phyloP scores from a whole-genome alignment of 2,888 invertebrate genomes.

The Sinhomidia bicolor region DNA sequence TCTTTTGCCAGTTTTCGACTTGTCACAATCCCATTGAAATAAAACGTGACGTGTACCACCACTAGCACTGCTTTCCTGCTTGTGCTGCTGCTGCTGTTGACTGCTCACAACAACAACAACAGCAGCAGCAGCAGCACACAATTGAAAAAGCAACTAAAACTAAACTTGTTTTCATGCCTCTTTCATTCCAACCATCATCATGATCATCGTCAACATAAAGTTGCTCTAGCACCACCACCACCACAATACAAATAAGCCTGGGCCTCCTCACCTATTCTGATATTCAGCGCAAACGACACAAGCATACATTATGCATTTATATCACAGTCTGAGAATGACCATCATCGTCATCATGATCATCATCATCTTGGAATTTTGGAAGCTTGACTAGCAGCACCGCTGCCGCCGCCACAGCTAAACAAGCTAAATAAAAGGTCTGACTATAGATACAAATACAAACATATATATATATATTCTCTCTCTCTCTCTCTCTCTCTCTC shows the following conservation, averaged over 20 bases:
- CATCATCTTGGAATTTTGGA: neutral
- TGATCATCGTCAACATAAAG: neutral
- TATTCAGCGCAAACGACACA: conserved; percentile 26
- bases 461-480: too few relatives aligned
- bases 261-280: conserved; percentile 16
- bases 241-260: conserved; percentile 21
- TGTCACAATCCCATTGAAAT: conserved; percentile 40
- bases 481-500: conserved; percentile 31
- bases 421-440: conserved; percentile 7
- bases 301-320: conserved; percentile 65
- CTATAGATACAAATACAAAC: too few relatives aligned
- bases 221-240: neutral
- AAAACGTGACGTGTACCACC: conserved; percentile 15
- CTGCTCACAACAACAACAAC: too few relatives aligned
- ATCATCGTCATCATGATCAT: conserved; percentile 13
- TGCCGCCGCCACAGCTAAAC: neutral
- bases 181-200: neutral
- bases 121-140: too few relatives aligned
- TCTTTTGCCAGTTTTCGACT: conserved; percentile 46
- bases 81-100: neutral
- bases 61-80: neutral
- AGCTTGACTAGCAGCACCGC: neutral
- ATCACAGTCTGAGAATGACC: conserved; percentile 53
- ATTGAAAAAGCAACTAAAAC: conserved; percentile 1
- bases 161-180: neutral